A percentile compares a stretch with the other conserved stretches of the same genome.
Conservation (phyloP, 1,140 invertebrate genomes). For the Luehdorfia chinensis region DNA sequence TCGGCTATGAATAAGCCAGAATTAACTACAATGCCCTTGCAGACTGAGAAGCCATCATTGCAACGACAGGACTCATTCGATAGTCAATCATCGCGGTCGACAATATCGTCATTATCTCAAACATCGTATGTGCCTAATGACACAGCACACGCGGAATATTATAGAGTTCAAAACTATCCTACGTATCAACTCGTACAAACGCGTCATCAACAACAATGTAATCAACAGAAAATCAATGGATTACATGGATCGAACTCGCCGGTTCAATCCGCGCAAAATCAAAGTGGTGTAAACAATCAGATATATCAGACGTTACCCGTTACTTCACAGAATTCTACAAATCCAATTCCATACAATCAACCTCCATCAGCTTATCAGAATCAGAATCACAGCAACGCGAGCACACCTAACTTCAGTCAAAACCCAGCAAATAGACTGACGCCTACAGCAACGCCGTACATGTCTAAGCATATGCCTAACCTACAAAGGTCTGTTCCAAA, state of each 20-base stretch:
- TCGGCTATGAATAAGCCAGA: constrained; percentile 87
- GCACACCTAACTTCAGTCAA: constrained; percentile 65
- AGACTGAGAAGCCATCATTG: constrained; percentile 62
- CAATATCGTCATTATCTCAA: constrained; percentile 68
- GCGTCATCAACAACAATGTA: constrained; percentile 54
- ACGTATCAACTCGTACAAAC: constrained; percentile 58
- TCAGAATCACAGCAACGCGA: constrained; percentile 45
- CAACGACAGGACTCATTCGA: constrained; percentile 75
- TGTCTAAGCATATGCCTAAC: constrained; percentile 45
- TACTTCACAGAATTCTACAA: constrained; percentile 44
- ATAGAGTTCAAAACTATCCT: constrained; percentile 71
- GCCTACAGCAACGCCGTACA: constrained; percentile 46
- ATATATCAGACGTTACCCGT: constrained; percentile 57
- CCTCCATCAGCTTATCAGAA: constrained; percentile 45
- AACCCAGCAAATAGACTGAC: constrained; percentile 61
- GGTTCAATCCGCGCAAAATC: constrained; percentile 35
- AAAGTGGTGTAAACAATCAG: constrained; percentile 45
- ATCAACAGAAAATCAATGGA: constrained; percentile 48
- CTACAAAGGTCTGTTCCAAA: constrained; percentile 52
- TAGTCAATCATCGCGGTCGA: constrained; percentile 75
- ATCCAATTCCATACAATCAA: constrained; percentile 59
- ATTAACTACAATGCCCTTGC: constrained; percentile 74
- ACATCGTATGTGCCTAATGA: constrained; percentile 54
- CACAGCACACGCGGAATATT: constrained; percentile 69
- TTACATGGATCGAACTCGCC: constrained; percentile 46